phyloP scores from a whole-genome alignment of 2,888 invertebrate genomes.

The Deilephila elpenor region DNA sequence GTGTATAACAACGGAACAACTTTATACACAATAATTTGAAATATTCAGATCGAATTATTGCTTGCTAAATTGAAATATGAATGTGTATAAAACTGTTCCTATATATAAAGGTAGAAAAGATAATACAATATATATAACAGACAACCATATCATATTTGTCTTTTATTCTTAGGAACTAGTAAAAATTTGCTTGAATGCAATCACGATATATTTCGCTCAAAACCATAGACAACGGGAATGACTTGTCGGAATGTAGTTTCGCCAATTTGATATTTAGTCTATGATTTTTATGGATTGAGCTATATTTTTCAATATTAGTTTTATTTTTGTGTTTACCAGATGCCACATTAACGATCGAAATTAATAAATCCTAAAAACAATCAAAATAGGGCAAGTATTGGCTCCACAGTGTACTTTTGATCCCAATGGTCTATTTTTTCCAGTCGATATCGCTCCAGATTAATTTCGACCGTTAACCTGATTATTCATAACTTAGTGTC shows the following conservation, averaged over 20 bases:
- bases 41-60: not conserved
- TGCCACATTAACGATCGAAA: too few species aligned
- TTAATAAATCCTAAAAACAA: too few species aligned
- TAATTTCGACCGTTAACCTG: too few species aligned
- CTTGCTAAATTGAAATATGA: not conserved
- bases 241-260: conserved; percentile 8
- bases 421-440: too few species aligned
- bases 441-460: too few species aligned
- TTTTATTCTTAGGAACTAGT: conserved; percentile 53
- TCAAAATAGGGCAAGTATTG: too few species aligned
- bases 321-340: not conserved
- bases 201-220: not conserved
- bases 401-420: too few species aligned
- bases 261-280: not conserved
- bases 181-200: not conserved
- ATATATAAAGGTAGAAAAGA: conserved; percentile 51
- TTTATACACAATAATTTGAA: not conserved
- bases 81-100: conserved; percentile 26
- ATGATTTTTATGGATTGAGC: not conserved
- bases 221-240: conserved; percentile 9
- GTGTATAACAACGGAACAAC: conserved; percentile 29
- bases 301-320: not conserved
- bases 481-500: too few species aligned
- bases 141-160: conserved; percentile 38
- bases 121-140: conserved; percentile 38